Conservation (phyloP, 1,140 invertebrate genomes). For the Colletes latitarsis region DNA sequence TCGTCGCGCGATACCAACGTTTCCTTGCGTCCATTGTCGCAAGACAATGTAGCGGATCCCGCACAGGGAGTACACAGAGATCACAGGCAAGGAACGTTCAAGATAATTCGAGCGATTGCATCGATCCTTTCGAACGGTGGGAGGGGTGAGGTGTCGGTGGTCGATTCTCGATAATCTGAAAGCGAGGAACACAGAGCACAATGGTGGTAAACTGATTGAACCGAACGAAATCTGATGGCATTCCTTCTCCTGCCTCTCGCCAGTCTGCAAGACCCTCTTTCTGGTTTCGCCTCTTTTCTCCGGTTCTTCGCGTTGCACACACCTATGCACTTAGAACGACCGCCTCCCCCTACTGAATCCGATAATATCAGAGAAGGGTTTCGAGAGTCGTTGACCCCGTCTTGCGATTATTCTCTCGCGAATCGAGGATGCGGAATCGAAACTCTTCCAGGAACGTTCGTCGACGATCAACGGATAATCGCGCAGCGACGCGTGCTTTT, state of each 20-base stretch:
- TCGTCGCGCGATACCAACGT: background rate
- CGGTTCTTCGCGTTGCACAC: background rate
- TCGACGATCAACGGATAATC: constrained; percentile 13
- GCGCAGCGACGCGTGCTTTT: background rate
- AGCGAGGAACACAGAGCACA: constrained; percentile 34
- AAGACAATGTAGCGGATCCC: constrained; percentile 16
- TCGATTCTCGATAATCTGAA: constrained; percentile 51
- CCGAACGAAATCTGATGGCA: constrained; percentile 39
- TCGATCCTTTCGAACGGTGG: constrained; percentile 19
- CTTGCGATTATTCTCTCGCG: constrained; percentile 42
- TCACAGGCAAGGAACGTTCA: constrained; percentile 18
- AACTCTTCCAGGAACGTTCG: constrained; percentile 19
- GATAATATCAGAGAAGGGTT: constrained; percentile 26
- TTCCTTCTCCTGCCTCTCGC: constrained; percentile 8
- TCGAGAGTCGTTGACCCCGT: constrained; percentile 33
- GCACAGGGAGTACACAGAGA: background rate
- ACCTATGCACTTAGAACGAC: background rate
- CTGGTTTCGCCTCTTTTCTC: background rate
- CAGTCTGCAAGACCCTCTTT: background rate
- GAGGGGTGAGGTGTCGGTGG: constrained; percentile 2
- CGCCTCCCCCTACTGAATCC: background rate
- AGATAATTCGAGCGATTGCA: constrained; percentile 54
- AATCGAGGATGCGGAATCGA: constrained; percentile 35
- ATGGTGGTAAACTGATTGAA: constrained; percentile 54
- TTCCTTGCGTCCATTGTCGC: constrained; percentile 11